These are phyloP conservation scores for Littorina saxatilis DNA, from an alignment of 1,140 invertebrate species.

Conservation along the genomic window DNA sequence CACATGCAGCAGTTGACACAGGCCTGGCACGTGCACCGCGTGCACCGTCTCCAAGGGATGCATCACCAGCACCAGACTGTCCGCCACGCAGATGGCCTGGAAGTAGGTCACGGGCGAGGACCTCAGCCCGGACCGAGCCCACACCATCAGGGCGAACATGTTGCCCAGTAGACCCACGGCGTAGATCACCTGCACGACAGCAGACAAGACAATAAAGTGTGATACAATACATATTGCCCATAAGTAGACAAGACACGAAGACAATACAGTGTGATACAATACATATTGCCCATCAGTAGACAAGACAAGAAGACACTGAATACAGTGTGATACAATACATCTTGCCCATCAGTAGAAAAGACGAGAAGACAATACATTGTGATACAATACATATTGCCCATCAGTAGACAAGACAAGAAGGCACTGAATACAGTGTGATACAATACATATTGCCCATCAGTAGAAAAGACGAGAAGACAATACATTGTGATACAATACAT, in stretches of 20 bases:
- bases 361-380: too few species aligned
- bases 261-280: too few species aligned
- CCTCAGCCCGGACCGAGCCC: constrained; percentile 26
- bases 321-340: background rate
- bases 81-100: constrained; percentile 44
- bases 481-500: too few species aligned
- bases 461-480: too few species aligned
- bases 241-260: background rate
- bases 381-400: too few species aligned
- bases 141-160: constrained; percentile 37
- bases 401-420: too few species aligned
- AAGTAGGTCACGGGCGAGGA: constrained; percentile 39
- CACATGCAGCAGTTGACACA: constrained; percentile 42
- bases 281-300: too few species aligned
- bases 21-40: constrained; percentile 24
- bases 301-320: background rate
- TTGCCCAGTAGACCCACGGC: constrained; percentile 37
- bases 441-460: too few species aligned
- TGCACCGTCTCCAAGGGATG: constrained; percentile 39
- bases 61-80: constrained; percentile 41
- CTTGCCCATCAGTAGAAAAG: too few species aligned
- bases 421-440: too few species aligned
- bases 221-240: too few species aligned
- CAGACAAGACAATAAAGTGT: too few species aligned
- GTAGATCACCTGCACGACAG: constrained; percentile 42